Evolutionary conservation across 2,797 vertebrate genomes (phyloP).

Genomic region (Scyliorhinus canicula): DNA sequence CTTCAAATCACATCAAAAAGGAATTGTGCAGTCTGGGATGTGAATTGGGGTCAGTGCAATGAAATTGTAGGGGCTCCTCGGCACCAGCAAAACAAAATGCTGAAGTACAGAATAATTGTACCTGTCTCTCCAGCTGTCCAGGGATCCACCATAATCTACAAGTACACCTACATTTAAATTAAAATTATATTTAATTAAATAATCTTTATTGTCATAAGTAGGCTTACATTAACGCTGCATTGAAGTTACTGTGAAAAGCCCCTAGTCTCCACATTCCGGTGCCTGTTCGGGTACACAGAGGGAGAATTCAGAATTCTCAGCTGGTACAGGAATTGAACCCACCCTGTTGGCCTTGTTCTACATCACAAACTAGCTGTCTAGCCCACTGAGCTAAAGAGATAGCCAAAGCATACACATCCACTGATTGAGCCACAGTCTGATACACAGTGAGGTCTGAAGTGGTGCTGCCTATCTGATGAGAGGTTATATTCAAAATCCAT

Average conservation of each 20-base stretch:
- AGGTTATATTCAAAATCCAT: background rate
- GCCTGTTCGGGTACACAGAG: too few relatives aligned
- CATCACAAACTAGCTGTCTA: too few relatives aligned
- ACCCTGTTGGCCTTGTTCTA: too few relatives aligned
- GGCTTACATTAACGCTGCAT: too few relatives aligned
- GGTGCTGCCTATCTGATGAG: background rate
- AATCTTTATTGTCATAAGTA: too few relatives aligned
- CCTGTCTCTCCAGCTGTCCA: conserved; percentile 1
- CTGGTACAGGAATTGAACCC: too few relatives aligned
- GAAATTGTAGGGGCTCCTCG: background rate
- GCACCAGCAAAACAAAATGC: background rate
- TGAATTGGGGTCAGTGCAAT: background rate
- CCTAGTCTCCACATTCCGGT: too few relatives aligned
- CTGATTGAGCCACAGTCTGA: background rate
- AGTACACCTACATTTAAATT: background rate
- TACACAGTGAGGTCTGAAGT: background rate
- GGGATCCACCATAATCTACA: background rate
- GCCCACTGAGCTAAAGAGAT: too few relatives aligned
- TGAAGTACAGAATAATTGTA: conserved; percentile 13
- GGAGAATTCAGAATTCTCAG: too few relatives aligned
- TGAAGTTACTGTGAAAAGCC: too few relatives aligned
- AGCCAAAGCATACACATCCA: too few relatives aligned
- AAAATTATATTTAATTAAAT: too few relatives aligned
- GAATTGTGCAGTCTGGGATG: background rate
- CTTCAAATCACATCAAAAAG: background rate